Conservation (phyloP, 2,113 vertebrate species). For the Cyprinus carpio region DNA sequence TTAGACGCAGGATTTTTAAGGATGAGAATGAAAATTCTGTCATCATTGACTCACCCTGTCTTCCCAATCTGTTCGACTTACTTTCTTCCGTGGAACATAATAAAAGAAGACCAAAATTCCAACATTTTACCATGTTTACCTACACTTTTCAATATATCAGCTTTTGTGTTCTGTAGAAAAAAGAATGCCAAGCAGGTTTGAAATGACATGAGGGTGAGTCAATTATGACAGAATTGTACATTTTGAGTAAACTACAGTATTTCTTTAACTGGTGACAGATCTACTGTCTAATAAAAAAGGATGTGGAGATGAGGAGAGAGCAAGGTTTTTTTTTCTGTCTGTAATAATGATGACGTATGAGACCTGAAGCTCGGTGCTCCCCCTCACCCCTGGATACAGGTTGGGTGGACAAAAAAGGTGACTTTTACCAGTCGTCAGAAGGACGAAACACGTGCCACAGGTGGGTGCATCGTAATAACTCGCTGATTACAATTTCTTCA, state of each 20-base stretch:
- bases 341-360: neutral
- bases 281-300: neutral
- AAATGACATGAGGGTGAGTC: too few species aligned
- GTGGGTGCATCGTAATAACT: neutral
- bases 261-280: neutral
- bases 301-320: neutral
- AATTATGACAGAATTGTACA: neutral
- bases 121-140: neutral
- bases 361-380: neutral
- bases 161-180: too few species aligned
- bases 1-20: neutral
- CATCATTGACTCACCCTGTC: neutral
- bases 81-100: neutral
- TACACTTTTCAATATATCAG: too few species aligned
- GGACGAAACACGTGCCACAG: neutral
- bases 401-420: neutral
- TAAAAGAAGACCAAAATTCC: neutral
- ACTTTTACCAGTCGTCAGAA: neutral
- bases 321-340: neutral
- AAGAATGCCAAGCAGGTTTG: too few species aligned
- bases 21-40: neutral
- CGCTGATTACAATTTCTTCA: constrained; percentile 21
- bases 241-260: neutral
- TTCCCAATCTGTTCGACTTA: neutral
- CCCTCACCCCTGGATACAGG: neutral